A percentile compares a stretch with the other conserved stretches of the same genome.
Evolutionary conservation across 23 tunicate genomes (phyloP).

Genomic region (Styela clava): DNA sequence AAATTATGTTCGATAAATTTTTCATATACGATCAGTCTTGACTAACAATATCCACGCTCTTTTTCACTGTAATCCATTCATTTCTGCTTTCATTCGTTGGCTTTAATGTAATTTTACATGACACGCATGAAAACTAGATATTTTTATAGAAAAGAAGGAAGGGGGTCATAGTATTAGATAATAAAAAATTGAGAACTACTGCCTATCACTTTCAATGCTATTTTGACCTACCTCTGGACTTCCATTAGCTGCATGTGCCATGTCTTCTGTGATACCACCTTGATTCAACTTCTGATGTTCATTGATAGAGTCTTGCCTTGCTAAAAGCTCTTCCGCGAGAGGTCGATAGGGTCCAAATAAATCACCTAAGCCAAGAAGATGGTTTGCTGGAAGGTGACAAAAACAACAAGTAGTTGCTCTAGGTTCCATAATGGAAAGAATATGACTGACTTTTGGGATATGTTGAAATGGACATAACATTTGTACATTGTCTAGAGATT

Average conservation of each 20-base stretch:
- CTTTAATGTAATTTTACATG: no score
- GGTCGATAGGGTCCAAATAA: conserved; percentile 76
- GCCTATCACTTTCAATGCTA: neutral
- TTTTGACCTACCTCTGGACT: conserved; percentile 7
- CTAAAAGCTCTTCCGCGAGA: conserved; percentile 32
- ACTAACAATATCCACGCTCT: no score
- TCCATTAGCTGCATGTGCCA: conserved; percentile 15
- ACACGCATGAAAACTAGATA: no score
- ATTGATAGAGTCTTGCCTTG: conserved; percentile 25
- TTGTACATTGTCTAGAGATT: neutral
- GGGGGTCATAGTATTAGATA: no score
- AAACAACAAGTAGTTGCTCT: conserved; percentile 37
- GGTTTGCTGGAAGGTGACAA: conserved; percentile 59
- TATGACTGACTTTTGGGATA: conserved; percentile 7
- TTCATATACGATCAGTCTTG: no score
- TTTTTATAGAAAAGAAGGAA: no score
- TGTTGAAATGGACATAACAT: neutral
- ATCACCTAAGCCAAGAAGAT: conserved; percentile 55
- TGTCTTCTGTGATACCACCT: neutral
- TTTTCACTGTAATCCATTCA: no score
- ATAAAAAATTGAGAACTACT: no score
- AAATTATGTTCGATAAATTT: no score
- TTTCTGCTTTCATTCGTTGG: no score
- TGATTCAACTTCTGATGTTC: neutral
- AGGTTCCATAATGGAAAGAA: neutral